phyloP scores from a whole-genome alignment of 2,797 vertebrate genomes.

The Threskiornis aethiopicus region DNA sequence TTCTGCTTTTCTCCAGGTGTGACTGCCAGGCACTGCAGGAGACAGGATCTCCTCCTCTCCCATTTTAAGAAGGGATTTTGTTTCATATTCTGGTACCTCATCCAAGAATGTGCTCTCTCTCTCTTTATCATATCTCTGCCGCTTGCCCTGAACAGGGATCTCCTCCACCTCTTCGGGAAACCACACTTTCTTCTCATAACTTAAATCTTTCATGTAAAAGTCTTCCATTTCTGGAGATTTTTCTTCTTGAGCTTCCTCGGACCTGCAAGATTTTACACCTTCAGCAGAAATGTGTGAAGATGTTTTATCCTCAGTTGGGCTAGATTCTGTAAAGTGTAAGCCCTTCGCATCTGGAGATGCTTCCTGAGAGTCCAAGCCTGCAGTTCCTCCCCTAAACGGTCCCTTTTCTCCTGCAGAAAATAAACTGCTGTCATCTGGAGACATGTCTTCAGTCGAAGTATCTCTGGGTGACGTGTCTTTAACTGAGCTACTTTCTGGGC shows the following conservation, averaged over 20 bases:
- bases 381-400: background rate
- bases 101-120: conserved; percentile 93
- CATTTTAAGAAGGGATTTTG: conserved; percentile 56
- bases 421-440: conserved; percentile 52
- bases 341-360: background rate
- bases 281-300: background rate
- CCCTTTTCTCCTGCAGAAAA: conserved; percentile 54
- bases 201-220: conserved; percentile 66
- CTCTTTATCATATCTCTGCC: conserved; percentile 85
- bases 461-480: background rate
- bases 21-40: conserved; percentile 5
- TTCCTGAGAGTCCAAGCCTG: conserved; percentile 28
- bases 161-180: conserved; percentile 79
- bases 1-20: background rate
- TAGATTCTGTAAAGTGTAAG: conserved; percentile 11
- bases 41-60: conserved; percentile 36
- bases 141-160: conserved; percentile 70
- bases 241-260: conserved; percentile 32
- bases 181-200: conserved; percentile 78
- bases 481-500: conserved; percentile 22
- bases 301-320: conserved; percentile 16
- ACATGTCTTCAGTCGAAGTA: background rate
- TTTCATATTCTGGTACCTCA: conserved; percentile 80
- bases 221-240: conserved; percentile 70
- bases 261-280: background rate